Percentiles rank a stretch among this genome's conserved stretches.
Evolutionary conservation across 2,797 vertebrate species (phyloP).

Genomic region (Rhinoraja longicauda): DNA sequence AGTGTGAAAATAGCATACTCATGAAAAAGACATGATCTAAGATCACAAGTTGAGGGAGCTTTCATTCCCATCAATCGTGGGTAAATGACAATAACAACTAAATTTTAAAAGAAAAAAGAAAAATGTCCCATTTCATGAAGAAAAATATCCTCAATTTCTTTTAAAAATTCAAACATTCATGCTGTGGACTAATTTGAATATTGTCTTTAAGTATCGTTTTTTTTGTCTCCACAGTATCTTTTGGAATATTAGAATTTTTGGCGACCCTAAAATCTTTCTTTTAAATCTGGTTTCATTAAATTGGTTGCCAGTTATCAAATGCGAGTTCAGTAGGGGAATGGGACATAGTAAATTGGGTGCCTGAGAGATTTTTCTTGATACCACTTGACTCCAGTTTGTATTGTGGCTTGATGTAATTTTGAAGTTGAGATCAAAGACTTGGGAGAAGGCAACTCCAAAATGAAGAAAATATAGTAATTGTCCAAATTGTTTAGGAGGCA

Average conservation of each 20-base stretch:
- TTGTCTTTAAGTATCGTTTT: neutral
- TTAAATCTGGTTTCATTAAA: neutral
- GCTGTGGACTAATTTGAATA: neutral
- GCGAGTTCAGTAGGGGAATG: too few relatives aligned
- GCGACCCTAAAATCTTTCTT: neutral
- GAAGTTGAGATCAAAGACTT: neutral
- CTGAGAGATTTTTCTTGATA: neutral
- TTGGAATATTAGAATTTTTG: neutral
- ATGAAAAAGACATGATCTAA: neutral
- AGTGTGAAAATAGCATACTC: neutral
- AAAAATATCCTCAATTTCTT: neutral
- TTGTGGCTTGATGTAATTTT: neutral
- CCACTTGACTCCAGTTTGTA: neutral
- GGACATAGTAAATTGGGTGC: neutral
- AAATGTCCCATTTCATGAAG: neutral
- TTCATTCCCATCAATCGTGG: neutral
- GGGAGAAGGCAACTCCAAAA: neutral
- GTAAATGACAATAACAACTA: neutral
- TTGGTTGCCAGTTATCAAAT: neutral
- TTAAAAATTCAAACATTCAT: neutral
- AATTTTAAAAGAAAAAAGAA: neutral
- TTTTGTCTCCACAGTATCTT: neutral
- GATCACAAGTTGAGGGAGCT: neutral
- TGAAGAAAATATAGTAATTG: too few relatives aligned
- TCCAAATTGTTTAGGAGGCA: neutral